Percentiles rank a stretch among this genome's conserved stretches.
These are phyloP conservation scores for Oedothorax gibbosus DNA, from an alignment of 1,140 invertebrate genomes.

Conservation along the genomic window DNA sequence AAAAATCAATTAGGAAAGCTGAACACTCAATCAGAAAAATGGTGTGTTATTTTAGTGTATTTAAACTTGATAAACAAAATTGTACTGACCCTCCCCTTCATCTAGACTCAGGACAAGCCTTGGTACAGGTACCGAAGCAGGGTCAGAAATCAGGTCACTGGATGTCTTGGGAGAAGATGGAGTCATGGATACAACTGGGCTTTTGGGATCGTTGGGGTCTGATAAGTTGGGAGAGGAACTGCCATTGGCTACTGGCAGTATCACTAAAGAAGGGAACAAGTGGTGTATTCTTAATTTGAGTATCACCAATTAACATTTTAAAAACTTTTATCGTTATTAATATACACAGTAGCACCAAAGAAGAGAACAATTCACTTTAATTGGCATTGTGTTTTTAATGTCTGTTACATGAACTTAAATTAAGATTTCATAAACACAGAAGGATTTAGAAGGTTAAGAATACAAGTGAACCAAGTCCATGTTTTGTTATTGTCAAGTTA, in stretches of 20 bases:
- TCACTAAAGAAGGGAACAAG: constrained; percentile 14
- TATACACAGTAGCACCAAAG: background rate
- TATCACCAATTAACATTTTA: too few relatives aligned
- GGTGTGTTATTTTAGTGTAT: too few relatives aligned
- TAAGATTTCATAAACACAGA: too few relatives aligned
- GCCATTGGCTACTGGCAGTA: constrained; percentile 10
- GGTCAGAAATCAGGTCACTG: background rate
- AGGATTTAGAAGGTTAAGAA: too few relatives aligned
- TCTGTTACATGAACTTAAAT: too few relatives aligned
- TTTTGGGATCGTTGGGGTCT: background rate
- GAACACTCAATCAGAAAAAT: too few relatives aligned
- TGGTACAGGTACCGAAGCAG: constrained; percentile 13
- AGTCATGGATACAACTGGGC: background rate
- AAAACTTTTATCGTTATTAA: background rate
- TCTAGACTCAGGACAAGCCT: constrained; percentile 48
- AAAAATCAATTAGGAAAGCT: too few relatives aligned
- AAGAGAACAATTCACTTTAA: background rate
- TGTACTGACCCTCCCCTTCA: constrained; percentile 19
- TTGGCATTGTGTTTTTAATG: too few relatives aligned
- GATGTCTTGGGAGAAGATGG: background rate
- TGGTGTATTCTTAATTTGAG: too few relatives aligned
- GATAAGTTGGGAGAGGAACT: background rate
- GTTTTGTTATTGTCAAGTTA: too few relatives aligned
- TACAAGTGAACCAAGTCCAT: too few relatives aligned
- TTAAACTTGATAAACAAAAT: too few relatives aligned